Percentiles rank a stretch among this genome's conserved stretches.
Evolutionary conservation across 2,797 vertebrate species (phyloP).

Genomic region (Eutrigla gurnardus): DNA sequence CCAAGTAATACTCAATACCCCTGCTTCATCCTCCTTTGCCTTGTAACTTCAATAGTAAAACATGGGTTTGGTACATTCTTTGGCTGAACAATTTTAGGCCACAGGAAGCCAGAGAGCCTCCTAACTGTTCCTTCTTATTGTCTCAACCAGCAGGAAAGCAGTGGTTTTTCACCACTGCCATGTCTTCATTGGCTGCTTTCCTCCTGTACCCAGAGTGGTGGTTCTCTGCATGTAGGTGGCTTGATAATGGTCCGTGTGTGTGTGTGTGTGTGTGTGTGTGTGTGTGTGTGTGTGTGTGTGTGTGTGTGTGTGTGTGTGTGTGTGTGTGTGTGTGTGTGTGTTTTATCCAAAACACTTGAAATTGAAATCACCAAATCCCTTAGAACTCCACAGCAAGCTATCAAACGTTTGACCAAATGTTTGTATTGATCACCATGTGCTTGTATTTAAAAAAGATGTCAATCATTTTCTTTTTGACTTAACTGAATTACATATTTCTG

Average conservation of each 20-base stretch:
- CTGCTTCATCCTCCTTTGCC: slow-evolving; percentile 18
- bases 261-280: background rate
- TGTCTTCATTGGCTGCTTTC: slow-evolving; percentile 45
- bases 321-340: background rate
- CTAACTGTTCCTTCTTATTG: slow-evolving; percentile 49
- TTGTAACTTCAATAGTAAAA: slow-evolving; percentile 44
- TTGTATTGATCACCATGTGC: too few relatives aligned
- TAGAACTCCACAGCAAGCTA: background rate
- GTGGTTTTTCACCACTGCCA: slow-evolving; percentile 29
- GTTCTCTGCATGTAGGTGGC: slow-evolving; percentile 13
- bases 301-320: slow-evolving; percentile 8
- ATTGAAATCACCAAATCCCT: background rate
- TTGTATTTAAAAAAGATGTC: too few relatives aligned
- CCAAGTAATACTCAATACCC: slow-evolving; percentile 2
- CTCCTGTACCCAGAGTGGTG: slow-evolving; percentile 11
- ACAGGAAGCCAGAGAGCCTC: slow-evolving; percentile 42
- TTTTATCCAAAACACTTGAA: too few relatives aligned
- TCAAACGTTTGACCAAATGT: background rate
- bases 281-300: background rate
- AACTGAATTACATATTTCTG: too few relatives aligned
- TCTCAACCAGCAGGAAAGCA: slow-evolving; percentile 42
- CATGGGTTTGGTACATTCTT: slow-evolving; percentile 50
- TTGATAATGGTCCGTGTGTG: slow-evolving; percentile 1
- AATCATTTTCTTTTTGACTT: too few relatives aligned
- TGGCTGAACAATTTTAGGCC: slow-evolving; percentile 14